These are phyloP conservation scores for Sminthurinus signatus DNA, from an alignment of 1,140 invertebrate genomes.

Conservation along the genomic window DNA sequence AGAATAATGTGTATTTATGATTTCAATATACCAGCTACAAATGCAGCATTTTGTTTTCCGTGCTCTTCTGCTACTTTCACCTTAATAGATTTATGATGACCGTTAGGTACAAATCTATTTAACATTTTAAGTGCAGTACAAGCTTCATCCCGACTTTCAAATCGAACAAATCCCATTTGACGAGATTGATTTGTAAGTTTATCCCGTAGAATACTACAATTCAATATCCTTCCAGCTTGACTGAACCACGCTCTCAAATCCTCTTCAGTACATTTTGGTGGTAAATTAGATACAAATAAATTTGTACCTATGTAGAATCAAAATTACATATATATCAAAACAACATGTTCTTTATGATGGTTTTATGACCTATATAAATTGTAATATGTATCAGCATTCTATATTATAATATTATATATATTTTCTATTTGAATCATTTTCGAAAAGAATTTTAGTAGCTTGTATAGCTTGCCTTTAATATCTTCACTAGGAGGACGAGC, in stretches of 20 bases:
- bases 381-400: too few relatives aligned
- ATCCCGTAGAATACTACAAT: slow-evolving; percentile 80
- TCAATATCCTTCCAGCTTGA: slow-evolving; percentile 79
- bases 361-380: too few relatives aligned
- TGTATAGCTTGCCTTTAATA: slow-evolving; percentile 66
- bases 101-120: slow-evolving; percentile 77
- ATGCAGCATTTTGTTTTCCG: slow-evolving; percentile 75
- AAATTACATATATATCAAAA: too few relatives aligned
- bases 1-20: too few relatives aligned
- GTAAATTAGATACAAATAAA: slow-evolving; percentile 87
- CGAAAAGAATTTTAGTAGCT: neutral
- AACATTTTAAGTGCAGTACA: slow-evolving; percentile 76
- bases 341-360: too few relatives aligned
- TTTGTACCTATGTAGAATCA: slow-evolving; percentile 53
- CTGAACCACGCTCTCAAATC: slow-evolving; percentile 77
- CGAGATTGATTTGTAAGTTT: slow-evolving; percentile 76
- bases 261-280: slow-evolving; percentile 70
- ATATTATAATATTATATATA: neutral
- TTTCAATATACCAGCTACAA: slow-evolving; percentile 53
- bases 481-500: slow-evolving; percentile 82
- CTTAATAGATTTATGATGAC: slow-evolving; percentile 69
- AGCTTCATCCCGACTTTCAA: slow-evolving; percentile 63
- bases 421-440: too few relatives aligned
- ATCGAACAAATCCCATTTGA: slow-evolving; percentile 90
- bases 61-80: slow-evolving; percentile 93